Base-by-base conservation (phyloP, 2,113 vertebrate genomes). In the Phodopus roborovskii region DNA sequence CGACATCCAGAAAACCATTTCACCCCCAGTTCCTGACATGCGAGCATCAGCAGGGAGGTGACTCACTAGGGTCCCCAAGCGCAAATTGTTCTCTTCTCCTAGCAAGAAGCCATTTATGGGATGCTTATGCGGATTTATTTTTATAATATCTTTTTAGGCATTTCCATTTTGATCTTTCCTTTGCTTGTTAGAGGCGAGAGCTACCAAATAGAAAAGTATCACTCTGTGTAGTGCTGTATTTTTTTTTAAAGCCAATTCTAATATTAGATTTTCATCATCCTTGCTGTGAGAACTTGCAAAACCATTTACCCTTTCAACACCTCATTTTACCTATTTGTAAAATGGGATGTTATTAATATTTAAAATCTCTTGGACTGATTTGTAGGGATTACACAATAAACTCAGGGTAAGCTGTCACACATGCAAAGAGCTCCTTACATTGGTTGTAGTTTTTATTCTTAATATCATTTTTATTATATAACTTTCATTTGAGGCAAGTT, bases 181-280 rank as follows among this genome's bases (percentile, higher is more conserved):
- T 84, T 94, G 28, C 39, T 90, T 88, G 13, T 92, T 75, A 89
- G 66, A 70, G 42, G 5, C 81, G 66, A 92, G 50, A 83, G 45
- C 84, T 12, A 28, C 89, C 56, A 53, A 73, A n/a, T 20, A 26
- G 24, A 90, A 64, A 90, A 82, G 3, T 70, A 56, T 82, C 58
- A 64, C 22, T n/a, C n/a, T 64, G 74, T 94, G 22, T 62, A 36
- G 36, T 58, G 71, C 74, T 50, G n/a, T n/a, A 45, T 45, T 45
- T 74, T 87, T 87, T 33, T 28, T 33, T 12, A 11, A n/a, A 90
- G 53, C 16, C 78, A 70, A 56, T 39, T 60, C 30, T 91, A 81
- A 45, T 66, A 87, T 39, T 92, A 71, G 28, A 5, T 68, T 42
- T 74, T 82, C 17, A 50, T 58, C 86, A 39, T 90, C 66, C 5